Evolutionary conservation across 2,888 invertebrate genomes (phyloP), one percentile per base, ranked within the genome.

Genomic region (Alentia gelatinosa): DNA sequence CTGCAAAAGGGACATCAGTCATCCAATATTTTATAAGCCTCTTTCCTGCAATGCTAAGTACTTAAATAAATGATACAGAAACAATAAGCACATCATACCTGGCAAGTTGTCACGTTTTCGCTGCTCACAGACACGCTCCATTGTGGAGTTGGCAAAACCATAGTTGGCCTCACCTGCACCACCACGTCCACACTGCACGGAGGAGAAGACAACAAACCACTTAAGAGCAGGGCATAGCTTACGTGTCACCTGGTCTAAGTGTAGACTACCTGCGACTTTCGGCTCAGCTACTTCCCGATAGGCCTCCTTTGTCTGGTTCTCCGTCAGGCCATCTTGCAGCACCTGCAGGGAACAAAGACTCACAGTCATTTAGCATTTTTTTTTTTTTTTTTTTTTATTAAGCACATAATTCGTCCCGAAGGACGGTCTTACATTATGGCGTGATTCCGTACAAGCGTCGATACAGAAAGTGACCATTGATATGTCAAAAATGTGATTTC

Each of bases 131-230:
- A 99, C 97, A 92, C 99, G 97, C 96, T 99, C 99, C 99, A 99
- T 99, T 79, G 98, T 98, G 0, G 99, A 99, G 97, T 99, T 99
- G 90, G 99, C 99, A 94, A 98, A 97, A 90, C 99, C 99, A 96
- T 99, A 99, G 97, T 99, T 99, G 92, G 98, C 97, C 97, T 99
- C 99, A 4, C 99, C 99, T 89, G 98, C 97, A 96, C 99, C 99
- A 92, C 99, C 99, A 93, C 99, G 97, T 23, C 99, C 99, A 96
- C 99, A 99, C 56, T 98, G 98, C 91, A 99, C 98, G 75, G 99
- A 99, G 68, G 99, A 99, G 97, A 99, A 99, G 91, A 97, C 98
- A 89, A 99, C 98, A 96, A 99, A 99, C 97, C 98, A 98, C 95
- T 99, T 98, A 93, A 96, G 95, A 96, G 93, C 93, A n/a, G 98